Evolutionary conservation across 2,113 vertebrate genomes (phyloP).

Genomic region (Lethenteron reissneri): DNA sequence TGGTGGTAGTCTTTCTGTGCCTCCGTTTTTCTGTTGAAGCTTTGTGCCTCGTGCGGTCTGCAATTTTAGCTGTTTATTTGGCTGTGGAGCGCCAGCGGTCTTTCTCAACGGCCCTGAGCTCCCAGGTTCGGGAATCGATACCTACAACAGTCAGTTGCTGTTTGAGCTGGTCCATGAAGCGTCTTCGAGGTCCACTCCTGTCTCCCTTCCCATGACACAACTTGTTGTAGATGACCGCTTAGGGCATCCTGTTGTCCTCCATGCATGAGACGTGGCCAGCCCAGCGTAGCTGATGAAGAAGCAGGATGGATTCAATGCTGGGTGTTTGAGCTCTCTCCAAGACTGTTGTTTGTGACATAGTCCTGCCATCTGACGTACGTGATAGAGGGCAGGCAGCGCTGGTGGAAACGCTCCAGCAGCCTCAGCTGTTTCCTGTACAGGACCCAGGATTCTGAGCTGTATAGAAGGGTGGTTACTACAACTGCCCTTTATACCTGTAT

Average conservation of each 20-base stretch:
- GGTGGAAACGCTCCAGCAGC: not conserved
- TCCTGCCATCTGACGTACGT: not conserved
- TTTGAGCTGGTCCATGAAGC: slow-evolving; percentile 1
- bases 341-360: slow-evolving; percentile 2
- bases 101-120: not conserved
- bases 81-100: not conserved
- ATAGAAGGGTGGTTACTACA: not conserved
- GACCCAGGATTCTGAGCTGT: not conserved
- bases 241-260: not conserved
- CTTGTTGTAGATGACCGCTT: not conserved
- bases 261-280: not conserved
- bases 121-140: not conserved
- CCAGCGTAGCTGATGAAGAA: not conserved
- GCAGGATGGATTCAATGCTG: not conserved
- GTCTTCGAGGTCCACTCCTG: not conserved
- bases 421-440: not conserved
- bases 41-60: not conserved
- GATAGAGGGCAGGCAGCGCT: not conserved
- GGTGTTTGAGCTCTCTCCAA: not conserved
- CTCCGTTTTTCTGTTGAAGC: not conserved
- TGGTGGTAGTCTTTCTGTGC: too few relatives aligned
- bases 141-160: too few relatives aligned
- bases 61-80: not conserved
- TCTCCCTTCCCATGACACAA: not conserved
- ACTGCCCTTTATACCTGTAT: not conserved